These are phyloP conservation scores for Siniperca undulata DNA, from an alignment of 2,797 vertebrate species.

Conservation along the genomic window DNA sequence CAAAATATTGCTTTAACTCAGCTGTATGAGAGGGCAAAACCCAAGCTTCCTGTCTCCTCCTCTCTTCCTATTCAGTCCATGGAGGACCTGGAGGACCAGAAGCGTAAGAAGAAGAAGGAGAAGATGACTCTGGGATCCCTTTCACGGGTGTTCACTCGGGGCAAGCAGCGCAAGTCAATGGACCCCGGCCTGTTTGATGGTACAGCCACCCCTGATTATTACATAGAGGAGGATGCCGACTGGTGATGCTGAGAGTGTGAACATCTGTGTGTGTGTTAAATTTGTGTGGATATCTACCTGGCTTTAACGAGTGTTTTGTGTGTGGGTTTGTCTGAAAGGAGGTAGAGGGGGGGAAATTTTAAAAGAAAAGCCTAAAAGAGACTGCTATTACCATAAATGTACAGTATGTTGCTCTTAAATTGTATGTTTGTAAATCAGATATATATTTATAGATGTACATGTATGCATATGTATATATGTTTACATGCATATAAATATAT, in stretches of 20 bases:
- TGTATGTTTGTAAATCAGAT: conserved; percentile 88
- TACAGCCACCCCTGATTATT: conserved; percentile 95
- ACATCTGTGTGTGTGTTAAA: conserved; percentile 43
- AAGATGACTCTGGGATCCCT: conserved; percentile 98
- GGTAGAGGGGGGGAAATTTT: conserved; percentile 43
- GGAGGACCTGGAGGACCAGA: conserved; percentile 99
- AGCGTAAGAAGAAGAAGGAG: conserved; percentile 99
- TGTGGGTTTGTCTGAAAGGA: conserved; percentile 41
- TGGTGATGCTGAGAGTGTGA: conserved; percentile 89
- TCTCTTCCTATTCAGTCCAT: conserved; percentile 87
- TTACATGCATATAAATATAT: conserved; percentile 86
- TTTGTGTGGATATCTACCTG: conserved; percentile 56
- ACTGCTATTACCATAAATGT: conserved; percentile 88
- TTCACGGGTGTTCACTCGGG: conserved; percentile 95
- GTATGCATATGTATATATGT: conserved; percentile 89
- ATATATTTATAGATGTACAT: conserved; percentile 89
- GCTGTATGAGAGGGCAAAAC: conserved; percentile 15
- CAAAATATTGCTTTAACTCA: conserved; percentile 3
- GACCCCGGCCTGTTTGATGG: conserved; percentile 97
- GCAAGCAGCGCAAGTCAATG: conserved; percentile 96
- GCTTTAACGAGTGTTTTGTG: conserved; percentile 56
- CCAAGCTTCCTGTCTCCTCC: conserved; percentile 29
- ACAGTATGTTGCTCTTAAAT: conserved; percentile 89
- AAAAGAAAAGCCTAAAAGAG: conserved; percentile 73
- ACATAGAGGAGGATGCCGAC: conserved; percentile 98